Conservation (phyloP, 2,888 invertebrate genomes). For the Mactromeris polynyma region DNA sequence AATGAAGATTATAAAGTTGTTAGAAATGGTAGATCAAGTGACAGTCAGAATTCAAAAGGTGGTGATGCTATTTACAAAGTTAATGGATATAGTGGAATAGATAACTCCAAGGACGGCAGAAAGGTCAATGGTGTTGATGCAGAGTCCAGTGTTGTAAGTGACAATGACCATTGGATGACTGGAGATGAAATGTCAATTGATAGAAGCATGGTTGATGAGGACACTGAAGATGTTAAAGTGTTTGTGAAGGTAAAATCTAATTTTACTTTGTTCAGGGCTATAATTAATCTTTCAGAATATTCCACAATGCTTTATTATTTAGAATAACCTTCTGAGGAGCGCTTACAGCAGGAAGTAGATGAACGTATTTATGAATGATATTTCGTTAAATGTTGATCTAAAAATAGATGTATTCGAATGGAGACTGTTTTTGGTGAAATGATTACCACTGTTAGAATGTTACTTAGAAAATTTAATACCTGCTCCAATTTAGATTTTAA, state of each 20-base stretch:
- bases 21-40: background rate
- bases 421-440: too few species aligned
- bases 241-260: background rate
- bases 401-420: too few species aligned
- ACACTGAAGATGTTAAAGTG: background rate
- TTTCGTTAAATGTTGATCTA: too few species aligned
- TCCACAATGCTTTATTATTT: too few species aligned
- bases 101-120: background rate
- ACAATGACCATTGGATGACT: background rate
- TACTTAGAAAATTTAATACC: too few species aligned
- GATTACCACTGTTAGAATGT: too few species aligned
- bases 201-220: background rate
- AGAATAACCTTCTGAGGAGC: too few species aligned
- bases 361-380: too few species aligned
- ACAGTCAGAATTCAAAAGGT: background rate
- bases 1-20: background rate
- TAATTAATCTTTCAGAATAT: too few species aligned
- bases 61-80: background rate
- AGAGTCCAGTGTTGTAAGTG: background rate
- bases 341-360: too few species aligned
- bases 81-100: background rate
- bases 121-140: background rate
- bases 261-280: background rate
- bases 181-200: background rate
- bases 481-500: too few species aligned